Evolutionary conservation across 1,140 invertebrate genomes (phyloP), one percentile per base, ranked within the genome.

Genomic region (Apolygus lucorum): DNA sequence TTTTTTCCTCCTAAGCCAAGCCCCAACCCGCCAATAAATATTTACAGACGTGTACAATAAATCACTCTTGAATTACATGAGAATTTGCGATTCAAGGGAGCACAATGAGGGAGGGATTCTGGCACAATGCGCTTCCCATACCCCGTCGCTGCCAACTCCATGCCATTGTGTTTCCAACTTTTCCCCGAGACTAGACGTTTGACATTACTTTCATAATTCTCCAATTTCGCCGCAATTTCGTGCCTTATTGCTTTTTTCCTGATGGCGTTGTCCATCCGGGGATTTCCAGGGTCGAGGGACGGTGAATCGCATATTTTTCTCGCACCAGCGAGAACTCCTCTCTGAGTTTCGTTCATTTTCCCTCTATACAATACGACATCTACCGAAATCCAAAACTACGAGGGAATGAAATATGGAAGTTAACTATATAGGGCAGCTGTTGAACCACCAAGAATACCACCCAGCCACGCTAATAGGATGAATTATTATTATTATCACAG

Each of bases 21-120:
- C 4, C 54, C 54, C 8, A 59, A 13, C 13, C 54, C 54, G 22
- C 54, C 54, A 59, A 59, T 59, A 59, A 59, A 59, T 59, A 59
- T 59, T 59, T 59, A 59, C 54, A 59, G 54, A 59, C 54, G 54
- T 22, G 54, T 21, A 21, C 22, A 4, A 59, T 59, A 59, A 59
- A 59, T 59, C 54, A 59, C 54, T 59, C 11, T 4, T 17, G 54
- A 59, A 59, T 59, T 59, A 59, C 54, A 59, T 59, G 54, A 59
- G 54, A 59, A 59, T 59, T 59, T 59, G 54, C 54, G 54, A 59
- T 59, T 59, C 54, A 59, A 21, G 54, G 54, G 54, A 59, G 54
- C 54, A 59, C 54, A 59, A 59, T 59, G 54, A 59, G 54, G 54
- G 22, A 59, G 54, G 22, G 11, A 59, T 59, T 59, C 54, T 59